A percentile compares a stretch with the other conserved stretches of the same genome.
Evolutionary conservation across 2,888 invertebrate genomes (phyloP).

Genomic region (Geotrupes spiniger): DNA sequence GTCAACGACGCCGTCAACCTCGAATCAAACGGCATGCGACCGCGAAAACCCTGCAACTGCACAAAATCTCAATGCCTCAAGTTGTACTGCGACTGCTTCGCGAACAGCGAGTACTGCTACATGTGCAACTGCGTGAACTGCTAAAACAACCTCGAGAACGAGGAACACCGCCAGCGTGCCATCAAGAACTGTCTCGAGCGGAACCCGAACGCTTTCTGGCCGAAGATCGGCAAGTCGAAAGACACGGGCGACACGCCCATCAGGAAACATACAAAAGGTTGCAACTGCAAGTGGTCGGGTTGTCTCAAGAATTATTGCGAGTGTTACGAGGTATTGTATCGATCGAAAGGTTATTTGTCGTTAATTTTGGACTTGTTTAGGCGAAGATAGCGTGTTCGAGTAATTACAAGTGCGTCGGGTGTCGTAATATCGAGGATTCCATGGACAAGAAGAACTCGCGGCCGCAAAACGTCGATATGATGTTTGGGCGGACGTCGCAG

Average conservation of each 20-base stretch:
- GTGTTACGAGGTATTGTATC: conserved; percentile 82
- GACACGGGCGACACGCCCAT: conserved; percentile 66
- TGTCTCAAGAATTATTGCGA: conserved; percentile 99
- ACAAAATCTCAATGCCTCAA: conserved; percentile 98
- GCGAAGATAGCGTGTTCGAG: conserved; percentile 97
- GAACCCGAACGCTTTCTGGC: conserved; percentile 97
- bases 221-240: conserved; percentile 90
- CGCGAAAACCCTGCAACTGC: conserved; percentile 96
- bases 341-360: too few relatives aligned
- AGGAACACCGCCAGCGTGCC: conserved; percentile 90
- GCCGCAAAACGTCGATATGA: conserved; percentile 20
- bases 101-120: conserved; percentile 98
- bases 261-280: conserved; percentile 94
- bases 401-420: conserved; percentile 95
- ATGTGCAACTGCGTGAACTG: conserved; percentile 98
- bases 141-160: conserved; percentile 92
- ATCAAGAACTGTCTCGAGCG: conserved; percentile 93
- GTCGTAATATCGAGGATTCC: conserved; percentile 92
- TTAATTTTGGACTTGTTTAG: conserved; percentile 51
- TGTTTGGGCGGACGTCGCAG: conserved; percentile 20
- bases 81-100: conserved; percentile 98
- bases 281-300: conserved; percentile 97
- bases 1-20: conserved; percentile 23
- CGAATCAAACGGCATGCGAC: conserved; percentile 55
- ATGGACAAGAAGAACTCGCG: conserved; percentile 57